Evolutionary conservation across 2,113 vertebrate species (phyloP).

Genomic region (Microcebus ravelobensis): DNA sequence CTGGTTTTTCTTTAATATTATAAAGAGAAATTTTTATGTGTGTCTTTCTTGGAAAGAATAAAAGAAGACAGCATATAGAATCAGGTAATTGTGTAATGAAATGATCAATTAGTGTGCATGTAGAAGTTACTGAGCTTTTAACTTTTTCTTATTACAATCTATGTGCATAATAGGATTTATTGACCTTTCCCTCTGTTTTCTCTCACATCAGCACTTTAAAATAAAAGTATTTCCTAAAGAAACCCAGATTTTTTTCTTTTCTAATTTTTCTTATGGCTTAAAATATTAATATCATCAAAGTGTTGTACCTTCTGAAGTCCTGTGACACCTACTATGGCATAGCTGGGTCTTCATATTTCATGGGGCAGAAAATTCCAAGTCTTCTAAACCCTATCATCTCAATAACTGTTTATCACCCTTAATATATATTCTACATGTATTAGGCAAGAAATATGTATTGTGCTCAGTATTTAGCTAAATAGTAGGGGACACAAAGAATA

Average conservation of each 20-base stretch:
- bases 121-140: background rate
- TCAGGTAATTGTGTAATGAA: background rate
- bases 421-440: background rate
- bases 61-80: background rate
- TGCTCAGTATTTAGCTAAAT: background rate
- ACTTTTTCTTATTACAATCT: slow-evolving; percentile 25
- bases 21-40: background rate
- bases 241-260: background rate
- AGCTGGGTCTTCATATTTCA: background rate
- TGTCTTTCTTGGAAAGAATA: background rate
- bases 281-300: slow-evolving; percentile 27
- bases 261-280: background rate
- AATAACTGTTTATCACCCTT: background rate
- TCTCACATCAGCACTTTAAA: background rate
- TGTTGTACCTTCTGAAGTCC: background rate
- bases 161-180: background rate
- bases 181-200: slow-evolving; percentile 1
- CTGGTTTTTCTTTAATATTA: background rate
- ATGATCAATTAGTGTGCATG: background rate
- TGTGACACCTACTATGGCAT: background rate
- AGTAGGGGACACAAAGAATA: background rate
- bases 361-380: background rate
- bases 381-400: background rate
- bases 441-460: background rate
- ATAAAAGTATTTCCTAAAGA: background rate